Conservation (phyloP, 2,113 vertebrate species). For the Sisor rabdophorus region DNA sequence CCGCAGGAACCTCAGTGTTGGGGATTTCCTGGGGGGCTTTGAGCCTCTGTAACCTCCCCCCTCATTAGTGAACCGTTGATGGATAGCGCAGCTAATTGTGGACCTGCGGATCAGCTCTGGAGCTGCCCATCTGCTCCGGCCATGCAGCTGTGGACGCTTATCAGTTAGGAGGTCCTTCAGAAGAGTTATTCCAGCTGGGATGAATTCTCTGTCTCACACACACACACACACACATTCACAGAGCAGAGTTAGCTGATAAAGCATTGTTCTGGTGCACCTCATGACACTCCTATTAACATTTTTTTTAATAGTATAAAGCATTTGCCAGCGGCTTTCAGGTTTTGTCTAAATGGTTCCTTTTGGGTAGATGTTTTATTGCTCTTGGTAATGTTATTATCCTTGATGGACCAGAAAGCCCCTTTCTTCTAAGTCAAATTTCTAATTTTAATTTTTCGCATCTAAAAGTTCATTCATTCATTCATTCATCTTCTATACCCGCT, state of each 20-base stretch:
- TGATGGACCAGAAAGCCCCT: background rate
- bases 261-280: constrained; percentile 6
- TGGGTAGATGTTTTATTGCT: background rate
- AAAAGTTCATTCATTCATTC: too few relatives aligned
- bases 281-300: constrained; percentile 5
- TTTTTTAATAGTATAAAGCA: background rate
- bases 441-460: too few relatives aligned
- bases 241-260: constrained; percentile 13
- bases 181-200: constrained; percentile 46
- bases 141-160: constrained; percentile 50
- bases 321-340: background rate
- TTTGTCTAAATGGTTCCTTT: background rate
- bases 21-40: constrained; percentile 42
- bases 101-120: constrained; percentile 25
- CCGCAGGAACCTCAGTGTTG: constrained; percentile 25
- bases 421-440: too few relatives aligned
- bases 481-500: too few relatives aligned
- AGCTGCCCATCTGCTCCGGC: constrained; percentile 38
- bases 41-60: constrained; percentile 13
- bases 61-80: constrained; percentile 52
- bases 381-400: background rate
- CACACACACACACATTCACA: constrained; percentile 4
- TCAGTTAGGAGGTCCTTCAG: constrained; percentile 45
- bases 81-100: constrained; percentile 49
- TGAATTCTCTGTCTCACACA: background rate